Percentiles rank a stretch among this genome's conserved stretches.
phyloP scores from a whole-genome alignment of 2,113 vertebrate genomes.

The Silurus glanis region DNA sequence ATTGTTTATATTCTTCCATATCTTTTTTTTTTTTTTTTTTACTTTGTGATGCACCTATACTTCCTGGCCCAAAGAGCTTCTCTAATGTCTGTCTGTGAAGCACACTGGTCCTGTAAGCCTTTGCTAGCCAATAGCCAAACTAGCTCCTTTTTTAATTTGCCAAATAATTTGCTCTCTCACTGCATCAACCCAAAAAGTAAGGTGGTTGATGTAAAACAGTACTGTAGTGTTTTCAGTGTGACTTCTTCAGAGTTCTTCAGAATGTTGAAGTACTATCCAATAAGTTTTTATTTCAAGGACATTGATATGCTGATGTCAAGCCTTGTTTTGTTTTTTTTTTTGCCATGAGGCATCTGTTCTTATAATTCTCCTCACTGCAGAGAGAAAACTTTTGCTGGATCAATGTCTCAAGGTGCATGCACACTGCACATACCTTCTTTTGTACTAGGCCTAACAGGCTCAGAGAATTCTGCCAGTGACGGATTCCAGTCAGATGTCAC shows the following conservation, averaged over 20 bases:
- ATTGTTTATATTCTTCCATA: not conserved
- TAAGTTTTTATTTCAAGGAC: not conserved
- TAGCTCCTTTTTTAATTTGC: not conserved
- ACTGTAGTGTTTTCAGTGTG: not conserved
- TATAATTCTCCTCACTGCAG: not conserved
- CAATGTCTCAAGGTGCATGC: not conserved
- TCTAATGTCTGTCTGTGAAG: not conserved
- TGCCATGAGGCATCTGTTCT: not conserved
- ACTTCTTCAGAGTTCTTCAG: not conserved
- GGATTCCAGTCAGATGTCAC: not conserved
- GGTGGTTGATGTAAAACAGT: not conserved
- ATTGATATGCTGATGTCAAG: not conserved
- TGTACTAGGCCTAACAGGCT: not conserved
- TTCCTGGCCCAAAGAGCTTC: not conserved
- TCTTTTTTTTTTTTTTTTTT: not conserved
- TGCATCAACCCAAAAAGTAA: not conserved
- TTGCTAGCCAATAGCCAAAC: not conserved
- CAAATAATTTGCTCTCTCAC: not conserved
- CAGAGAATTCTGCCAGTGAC: not conserved
- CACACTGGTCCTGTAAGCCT: not conserved
- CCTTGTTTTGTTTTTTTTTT: constrained; percentile 1
- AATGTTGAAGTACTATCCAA: not conserved
- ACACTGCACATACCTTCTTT: not conserved
- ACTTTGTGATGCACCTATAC: not conserved
- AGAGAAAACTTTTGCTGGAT: not conserved